Base-by-base conservation (phyloP, 2,888 invertebrate species). In the Boloria euphrosyne region DNA sequence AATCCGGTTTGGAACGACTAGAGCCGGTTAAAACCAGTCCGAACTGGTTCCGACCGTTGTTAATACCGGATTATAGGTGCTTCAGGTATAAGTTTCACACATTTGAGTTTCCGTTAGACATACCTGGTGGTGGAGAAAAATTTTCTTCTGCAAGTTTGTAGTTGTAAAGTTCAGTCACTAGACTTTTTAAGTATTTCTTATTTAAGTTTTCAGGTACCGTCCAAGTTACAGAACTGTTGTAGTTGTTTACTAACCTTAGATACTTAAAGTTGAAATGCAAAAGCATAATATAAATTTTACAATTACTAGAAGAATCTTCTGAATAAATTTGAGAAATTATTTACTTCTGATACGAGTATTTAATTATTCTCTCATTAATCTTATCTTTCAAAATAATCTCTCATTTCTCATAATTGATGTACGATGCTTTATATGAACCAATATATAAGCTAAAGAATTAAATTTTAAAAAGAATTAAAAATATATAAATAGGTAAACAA, bases 31-130 rank as follows among this genome's bases (percentile, higher is more conserved):
- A 58, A 69, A 70, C 69, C 70, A 63, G 72, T 72, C 65, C 67
- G 66, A 73, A 74, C 71, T 68, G 62, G 75, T 74, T 73, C 57
- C 62, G 55, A 47, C 69, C 69, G 68, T 60, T 67, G 64, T 67
- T 69, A 72, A 71, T 65, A 54, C 69, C 61, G 70, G 72, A 73
- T 73, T 75, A 75, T 71, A 70, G 70, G 71, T 66, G 67, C 69
- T 70, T 67, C 68, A 67, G 73, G 69, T 70, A 69, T 73, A 68
- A 63, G 62, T 65, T 64, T 68, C 71, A 70, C 69, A 68, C 62
- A 63, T 68, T 68, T 64, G 53, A 62, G 55, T 62, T 66, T 49
- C 17, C 62, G 16, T 66, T 58, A 66, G 62, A 62, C 58, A 62
- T 62, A 58, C 52, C 54, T 58, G 62, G 50, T 58, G 62, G 51